A percentile compares a stretch with the other conserved stretches of the same genome.
These are phyloP conservation scores for Cephus pygmeus DNA, from an alignment of 2,888 invertebrate species.

Conservation along the genomic window DNA sequence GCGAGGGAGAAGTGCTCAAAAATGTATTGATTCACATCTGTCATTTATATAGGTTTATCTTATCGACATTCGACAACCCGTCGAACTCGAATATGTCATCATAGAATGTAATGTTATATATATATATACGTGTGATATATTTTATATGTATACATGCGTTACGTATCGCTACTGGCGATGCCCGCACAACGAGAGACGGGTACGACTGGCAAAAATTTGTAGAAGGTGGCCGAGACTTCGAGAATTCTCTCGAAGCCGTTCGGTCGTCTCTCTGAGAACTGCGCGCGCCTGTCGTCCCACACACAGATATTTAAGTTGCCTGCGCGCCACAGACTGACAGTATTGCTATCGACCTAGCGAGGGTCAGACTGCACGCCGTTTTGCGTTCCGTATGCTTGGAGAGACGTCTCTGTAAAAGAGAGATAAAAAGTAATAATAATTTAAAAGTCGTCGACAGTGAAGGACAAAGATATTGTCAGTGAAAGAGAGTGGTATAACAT, in stretches of 20 bases:
- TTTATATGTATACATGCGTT: not conserved
- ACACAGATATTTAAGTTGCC: slow-evolving; percentile 40
- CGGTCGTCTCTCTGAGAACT: slow-evolving; percentile 21
- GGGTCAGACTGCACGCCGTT: not conserved
- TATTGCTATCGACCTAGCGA: slow-evolving; percentile 23
- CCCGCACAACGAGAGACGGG: not conserved
- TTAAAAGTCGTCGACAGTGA: not conserved
- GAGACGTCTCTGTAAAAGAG: not conserved
- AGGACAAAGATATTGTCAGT: not conserved
- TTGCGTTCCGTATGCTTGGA: not conserved
- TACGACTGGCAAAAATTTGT: not conserved
- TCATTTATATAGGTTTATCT: not conserved
- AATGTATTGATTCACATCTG: not conserved
- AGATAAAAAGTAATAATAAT: not conserved
- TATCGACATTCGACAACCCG: not conserved
- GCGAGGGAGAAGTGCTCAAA: not conserved
- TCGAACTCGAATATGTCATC: not conserved
- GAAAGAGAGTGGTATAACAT: not conserved
- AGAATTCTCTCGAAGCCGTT: slow-evolving; percentile 32
- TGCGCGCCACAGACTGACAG: slow-evolving; percentile 34
- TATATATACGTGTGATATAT: not conserved
- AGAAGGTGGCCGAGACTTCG: slow-evolving; percentile 35
- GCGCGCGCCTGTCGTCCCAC: slow-evolving; percentile 21
- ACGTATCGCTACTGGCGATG: not conserved
- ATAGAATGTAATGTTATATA: not conserved